Base-by-base conservation (phyloP, 64 coral and sea anemone species). In the Orbicella faveolata region DNA sequence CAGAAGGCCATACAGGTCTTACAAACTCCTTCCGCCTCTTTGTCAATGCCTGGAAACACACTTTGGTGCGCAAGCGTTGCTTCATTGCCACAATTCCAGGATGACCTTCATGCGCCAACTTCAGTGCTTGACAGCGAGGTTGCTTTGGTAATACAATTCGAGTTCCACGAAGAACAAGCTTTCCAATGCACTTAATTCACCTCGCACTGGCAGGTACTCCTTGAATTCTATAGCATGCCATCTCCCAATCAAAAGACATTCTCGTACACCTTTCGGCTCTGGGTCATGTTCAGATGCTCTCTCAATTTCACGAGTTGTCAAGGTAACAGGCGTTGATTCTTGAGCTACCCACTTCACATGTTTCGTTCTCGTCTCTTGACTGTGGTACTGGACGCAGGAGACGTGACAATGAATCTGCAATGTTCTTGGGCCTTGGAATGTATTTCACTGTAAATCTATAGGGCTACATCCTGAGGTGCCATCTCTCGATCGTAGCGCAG, bases 391-490 rank as follows among this genome's bases (percentile, higher is more conserved):
- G 44, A 2, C 3, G 33, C 52, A 78, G 20, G 18, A 90, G 88
- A 65, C 11, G 61, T 63, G 63, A 90, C 63, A 90, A 73, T 52
- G 57, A 52, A 73, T 90, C 67, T 75, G 74, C 74, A 75, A 75
- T 88, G 9, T 88, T 75, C 36, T 74, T 75, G 8, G 77, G 78
- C 8, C 88, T 78, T 41, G 67, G 89, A 19, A 62, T 57, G 62
- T 74, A 87, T 33, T 87, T 87, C 78, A 80, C 48, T 9, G 67
- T 55, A 9, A 87, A 87, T 25, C 34, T 79, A 23, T 68, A 87
- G 19, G 75, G 90, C 69, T 92, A 59, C 73, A 92, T 85, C 26
- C 83, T 66, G 39, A 87, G 75, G 15, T 75, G 83, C 77, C 85
- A 75, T 33, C 86, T 83, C 34, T 92, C 62, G 57, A 93, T 79